A percentile compares a stretch with the other conserved stretches of the same genome.
phyloP scores from a whole-genome alignment of 2,113 vertebrate species.

The Apeltes quadracus region DNA sequence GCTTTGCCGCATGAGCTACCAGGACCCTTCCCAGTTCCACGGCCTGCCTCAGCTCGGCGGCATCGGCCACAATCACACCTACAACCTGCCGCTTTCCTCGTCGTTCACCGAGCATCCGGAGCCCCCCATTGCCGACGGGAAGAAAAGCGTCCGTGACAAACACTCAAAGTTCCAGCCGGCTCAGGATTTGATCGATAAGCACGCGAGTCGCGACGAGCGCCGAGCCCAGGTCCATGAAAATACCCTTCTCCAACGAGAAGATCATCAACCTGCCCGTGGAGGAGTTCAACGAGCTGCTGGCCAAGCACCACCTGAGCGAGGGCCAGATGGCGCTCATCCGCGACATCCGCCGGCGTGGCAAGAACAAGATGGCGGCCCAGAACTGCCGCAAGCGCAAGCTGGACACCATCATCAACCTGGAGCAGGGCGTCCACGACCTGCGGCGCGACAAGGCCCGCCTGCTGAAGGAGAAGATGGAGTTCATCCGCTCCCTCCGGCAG shows the following conservation, averaged over 20 bases:
- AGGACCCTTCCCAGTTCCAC: slow-evolving; percentile 90
- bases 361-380: slow-evolving; percentile 99
- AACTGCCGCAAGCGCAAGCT: slow-evolving; percentile 98
- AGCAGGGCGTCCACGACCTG: slow-evolving; percentile 94
- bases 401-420: slow-evolving; percentile 96
- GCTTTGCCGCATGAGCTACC: slow-evolving; percentile 98
- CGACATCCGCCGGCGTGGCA: slow-evolving; percentile 94
- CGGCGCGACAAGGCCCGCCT: slow-evolving; percentile 90
- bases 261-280: slow-evolving; percentile 98
- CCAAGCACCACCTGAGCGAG: slow-evolving; percentile 96
- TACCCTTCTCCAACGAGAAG: slow-evolving; percentile 97
- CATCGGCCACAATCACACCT: slow-evolving; percentile 96
- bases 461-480: slow-evolving; percentile 96
- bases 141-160: slow-evolving; percentile 87
- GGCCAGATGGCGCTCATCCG: slow-evolving; percentile 95
- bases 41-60: slow-evolving; percentile 92
- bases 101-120: slow-evolving; percentile 78
- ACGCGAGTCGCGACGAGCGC: slow-evolving; percentile 93
- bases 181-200: slow-evolving; percentile 89
- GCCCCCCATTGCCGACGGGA: slow-evolving; percentile 76
- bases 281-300: slow-evolving; percentile 97
- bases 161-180: slow-evolving; percentile 75
- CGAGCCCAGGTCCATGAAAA: slow-evolving; percentile 95
- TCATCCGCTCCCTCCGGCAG: slow-evolving; percentile 91
- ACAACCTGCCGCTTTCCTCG: slow-evolving; percentile 88